phyloP scores from a whole-genome alignment of 1,140 invertebrate genomes.

The Calycopis cecrops region DNA sequence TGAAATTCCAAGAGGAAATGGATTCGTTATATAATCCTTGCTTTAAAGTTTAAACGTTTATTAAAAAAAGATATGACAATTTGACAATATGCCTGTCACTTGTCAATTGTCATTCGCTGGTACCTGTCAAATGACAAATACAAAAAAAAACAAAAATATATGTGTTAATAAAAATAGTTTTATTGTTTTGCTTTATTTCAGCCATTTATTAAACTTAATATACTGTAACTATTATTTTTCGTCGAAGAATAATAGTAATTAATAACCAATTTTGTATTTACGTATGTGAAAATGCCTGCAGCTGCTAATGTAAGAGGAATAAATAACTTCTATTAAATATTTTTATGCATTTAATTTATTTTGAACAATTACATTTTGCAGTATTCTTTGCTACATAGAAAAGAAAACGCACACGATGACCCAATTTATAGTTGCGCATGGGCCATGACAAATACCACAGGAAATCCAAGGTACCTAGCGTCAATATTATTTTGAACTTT shows the following conservation, averaged over 20 bases:
- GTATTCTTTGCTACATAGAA: constrained; percentile 78
- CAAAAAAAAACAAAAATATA: background rate
- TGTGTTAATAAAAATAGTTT: background rate
- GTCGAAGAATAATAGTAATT: too few relatives aligned
- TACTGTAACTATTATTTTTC: too few relatives aligned
- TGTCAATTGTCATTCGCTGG: background rate
- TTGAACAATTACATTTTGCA: constrained; percentile 28
- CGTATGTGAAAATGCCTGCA: constrained; percentile 33
- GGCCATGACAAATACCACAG: constrained; percentile 78
- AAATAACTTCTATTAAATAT: constrained; percentile 1
- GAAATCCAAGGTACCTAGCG: constrained; percentile 60
- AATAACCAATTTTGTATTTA: too few relatives aligned
- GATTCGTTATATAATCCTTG: too few relatives aligned
- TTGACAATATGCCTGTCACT: constrained; percentile 14
- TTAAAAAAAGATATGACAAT: too few relatives aligned
- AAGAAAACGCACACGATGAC: constrained; percentile 93
- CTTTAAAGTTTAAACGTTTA: too few relatives aligned
- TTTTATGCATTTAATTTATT: constrained; percentile 6
- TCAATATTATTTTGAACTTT: background rate
- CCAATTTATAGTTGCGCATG: constrained; percentile 94
- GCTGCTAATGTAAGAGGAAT: constrained; percentile 32
- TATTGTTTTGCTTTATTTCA: constrained; percentile 3
- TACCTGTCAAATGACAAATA: too few relatives aligned
- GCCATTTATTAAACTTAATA: too few relatives aligned
- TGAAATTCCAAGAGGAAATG: too few relatives aligned